Evolutionary conservation across 2,888 invertebrate species (phyloP).

Genomic region (Erebia palarica): DNA sequence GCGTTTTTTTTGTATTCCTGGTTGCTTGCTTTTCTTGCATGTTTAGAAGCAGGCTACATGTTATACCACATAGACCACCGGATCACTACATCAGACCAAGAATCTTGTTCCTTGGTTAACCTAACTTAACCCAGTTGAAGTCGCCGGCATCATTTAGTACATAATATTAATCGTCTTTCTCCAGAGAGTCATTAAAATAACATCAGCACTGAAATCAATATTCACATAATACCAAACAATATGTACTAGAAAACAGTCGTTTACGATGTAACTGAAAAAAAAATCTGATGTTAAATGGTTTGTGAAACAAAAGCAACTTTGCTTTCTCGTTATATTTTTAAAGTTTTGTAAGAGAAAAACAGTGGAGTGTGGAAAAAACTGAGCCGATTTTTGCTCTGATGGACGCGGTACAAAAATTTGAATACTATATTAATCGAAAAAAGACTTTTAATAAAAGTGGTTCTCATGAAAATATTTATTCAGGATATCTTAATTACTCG

Average conservation of each 20-base stretch:
- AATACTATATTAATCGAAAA: no score
- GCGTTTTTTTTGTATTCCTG: no score
- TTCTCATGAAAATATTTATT: background rate
- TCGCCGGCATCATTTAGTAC: no score
- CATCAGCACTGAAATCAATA: conserved; percentile 27
- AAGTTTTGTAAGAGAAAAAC: conserved; percentile 1
- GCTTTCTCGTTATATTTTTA: background rate
- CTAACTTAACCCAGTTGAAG: no score
- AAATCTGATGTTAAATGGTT: conserved; percentile 7
- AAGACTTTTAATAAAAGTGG: background rate
- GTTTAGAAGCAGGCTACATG: no score
- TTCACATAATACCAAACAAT: conserved; percentile 2
- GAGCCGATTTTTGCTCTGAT: background rate
- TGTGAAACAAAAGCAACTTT: conserved; percentile 1
- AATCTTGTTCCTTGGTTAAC: no score
- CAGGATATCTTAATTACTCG: background rate
- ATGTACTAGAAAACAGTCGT: conserved; percentile 14
- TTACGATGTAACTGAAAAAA: background rate
- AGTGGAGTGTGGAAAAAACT: conserved; percentile 6
- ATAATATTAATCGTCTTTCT: conserved; percentile 32
- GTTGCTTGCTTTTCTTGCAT: no score
- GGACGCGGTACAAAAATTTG: background rate
- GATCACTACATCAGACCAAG: no score
- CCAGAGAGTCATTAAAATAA: conserved; percentile 1
- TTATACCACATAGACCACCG: no score